Evolutionary conservation across 2,113 vertebrate genomes (phyloP).

Genomic region (Dicerorhinus sumatrensis): DNA sequence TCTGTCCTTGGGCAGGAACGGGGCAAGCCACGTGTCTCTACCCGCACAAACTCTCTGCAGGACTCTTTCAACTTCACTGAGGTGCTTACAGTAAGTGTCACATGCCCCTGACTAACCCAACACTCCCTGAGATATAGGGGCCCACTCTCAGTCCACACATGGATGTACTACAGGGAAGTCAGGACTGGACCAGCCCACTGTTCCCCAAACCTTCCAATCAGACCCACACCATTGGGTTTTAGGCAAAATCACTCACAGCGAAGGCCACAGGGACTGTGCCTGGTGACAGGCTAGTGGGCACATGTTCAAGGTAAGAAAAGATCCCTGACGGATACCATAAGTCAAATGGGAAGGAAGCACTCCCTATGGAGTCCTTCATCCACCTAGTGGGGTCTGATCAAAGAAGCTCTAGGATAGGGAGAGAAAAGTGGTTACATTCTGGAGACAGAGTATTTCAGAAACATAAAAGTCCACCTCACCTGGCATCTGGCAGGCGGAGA

Average conservation of each 20-base stretch:
- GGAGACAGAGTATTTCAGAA: not conserved
- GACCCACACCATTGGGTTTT: not conserved
- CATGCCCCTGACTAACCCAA: not conserved
- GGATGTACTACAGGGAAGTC: not conserved
- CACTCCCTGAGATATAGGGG: not conserved
- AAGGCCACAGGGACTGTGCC: not conserved
- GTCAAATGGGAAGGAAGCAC: not conserved
- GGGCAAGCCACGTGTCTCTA: not conserved
- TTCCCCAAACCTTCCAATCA: not conserved
- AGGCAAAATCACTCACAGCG: not conserved
- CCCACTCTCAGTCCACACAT: not conserved
- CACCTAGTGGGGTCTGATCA: not conserved
- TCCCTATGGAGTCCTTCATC: not conserved
- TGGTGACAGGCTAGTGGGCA: not conserved
- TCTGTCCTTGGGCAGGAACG: not conserved
- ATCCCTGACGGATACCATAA: not conserved
- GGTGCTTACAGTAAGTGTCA: not conserved
- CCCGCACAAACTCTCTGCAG: not conserved
- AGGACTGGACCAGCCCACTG: not conserved
- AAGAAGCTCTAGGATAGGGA: not conserved
- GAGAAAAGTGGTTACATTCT: not conserved
- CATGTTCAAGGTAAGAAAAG: not conserved
- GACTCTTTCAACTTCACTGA: not conserved
- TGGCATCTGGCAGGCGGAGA: slow-evolving; percentile 46
- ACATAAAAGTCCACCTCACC: slow-evolving; percentile 60